Evolutionary conservation across 2,888 invertebrate species (phyloP).

Genomic region (Yponomeuta plumbellus): DNA sequence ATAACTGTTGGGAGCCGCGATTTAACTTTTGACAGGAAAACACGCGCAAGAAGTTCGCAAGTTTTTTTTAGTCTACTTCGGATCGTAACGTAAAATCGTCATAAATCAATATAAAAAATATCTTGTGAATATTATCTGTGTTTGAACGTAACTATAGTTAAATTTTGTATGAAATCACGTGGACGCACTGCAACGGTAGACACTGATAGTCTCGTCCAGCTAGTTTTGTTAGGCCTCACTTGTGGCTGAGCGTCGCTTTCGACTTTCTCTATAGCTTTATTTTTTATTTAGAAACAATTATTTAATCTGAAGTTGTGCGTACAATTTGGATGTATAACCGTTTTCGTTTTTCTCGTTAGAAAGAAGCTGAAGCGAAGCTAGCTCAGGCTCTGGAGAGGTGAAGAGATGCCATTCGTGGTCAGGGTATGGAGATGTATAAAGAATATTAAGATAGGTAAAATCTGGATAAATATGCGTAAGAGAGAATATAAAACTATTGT

Average conservation of each 20-base stretch:
- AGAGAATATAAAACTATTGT: constrained; percentile 2
- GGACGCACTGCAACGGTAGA: neutral
- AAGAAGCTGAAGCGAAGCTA: neutral
- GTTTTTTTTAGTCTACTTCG: too few species aligned
- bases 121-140: too few species aligned
- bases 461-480: neutral
- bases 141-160: neutral
- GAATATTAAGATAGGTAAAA: neutral
- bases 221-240: neutral
- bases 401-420: neutral
- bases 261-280: neutral
- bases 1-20: too few species aligned
- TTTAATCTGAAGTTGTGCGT: neutral
- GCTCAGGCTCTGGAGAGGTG: neutral
- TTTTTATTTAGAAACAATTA: neutral
- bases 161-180: neutral
- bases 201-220: neutral
- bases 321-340: neutral
- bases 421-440: neutral
- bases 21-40: too few species aligned
- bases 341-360: neutral
- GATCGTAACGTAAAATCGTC: too few species aligned
- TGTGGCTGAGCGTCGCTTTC: neutral
- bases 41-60: too few species aligned
- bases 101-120: too few species aligned